Conservation (phyloP, 1,140 invertebrate species). For the Pogonus chalceus region DNA sequence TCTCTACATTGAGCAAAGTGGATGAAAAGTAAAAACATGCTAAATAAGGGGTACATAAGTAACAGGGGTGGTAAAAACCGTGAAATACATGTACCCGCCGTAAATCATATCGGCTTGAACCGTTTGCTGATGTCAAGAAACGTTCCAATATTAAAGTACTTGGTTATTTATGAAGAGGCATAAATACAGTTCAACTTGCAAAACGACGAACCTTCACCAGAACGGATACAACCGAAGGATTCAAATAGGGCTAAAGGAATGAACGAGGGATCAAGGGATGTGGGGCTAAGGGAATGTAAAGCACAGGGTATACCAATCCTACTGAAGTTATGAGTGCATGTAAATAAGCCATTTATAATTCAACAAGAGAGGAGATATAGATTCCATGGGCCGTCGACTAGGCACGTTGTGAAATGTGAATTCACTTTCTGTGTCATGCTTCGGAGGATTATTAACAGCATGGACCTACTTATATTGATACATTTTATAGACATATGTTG, state of each 20-base stretch:
- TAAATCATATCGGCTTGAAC: not conserved
- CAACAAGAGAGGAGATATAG: conserved; percentile 1
- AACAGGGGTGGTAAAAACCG: too few relatives aligned
- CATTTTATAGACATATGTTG: too few relatives aligned
- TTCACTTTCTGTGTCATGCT: not conserved
- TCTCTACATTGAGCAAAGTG: too few relatives aligned
- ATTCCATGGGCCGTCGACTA: not conserved
- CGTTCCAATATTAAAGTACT: conserved; percentile 19
- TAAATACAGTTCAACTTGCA: conserved; percentile 19
- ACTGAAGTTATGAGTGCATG: conserved; percentile 16
- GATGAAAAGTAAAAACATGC: too few relatives aligned
- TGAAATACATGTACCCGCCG: not conserved
- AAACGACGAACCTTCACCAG: not conserved
- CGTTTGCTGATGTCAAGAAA: conserved; percentile 1
- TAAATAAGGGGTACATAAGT: too few relatives aligned
- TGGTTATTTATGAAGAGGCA: conserved; percentile 19
- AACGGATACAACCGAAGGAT: too few relatives aligned
- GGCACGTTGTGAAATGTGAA: not conserved
- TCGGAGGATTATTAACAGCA: too few relatives aligned
- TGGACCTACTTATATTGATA: too few relatives aligned
- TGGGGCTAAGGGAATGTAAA: not conserved
- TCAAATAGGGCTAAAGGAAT: too few relatives aligned
- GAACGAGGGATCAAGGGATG: not conserved
- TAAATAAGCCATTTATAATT: conserved; percentile 18
- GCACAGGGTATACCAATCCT: conserved; percentile 6